Percentiles rank a stretch among this genome's conserved stretches.
phyloP scores from a whole-genome alignment of 2,797 vertebrate species.

The Setipinna tenuifilis region DNA sequence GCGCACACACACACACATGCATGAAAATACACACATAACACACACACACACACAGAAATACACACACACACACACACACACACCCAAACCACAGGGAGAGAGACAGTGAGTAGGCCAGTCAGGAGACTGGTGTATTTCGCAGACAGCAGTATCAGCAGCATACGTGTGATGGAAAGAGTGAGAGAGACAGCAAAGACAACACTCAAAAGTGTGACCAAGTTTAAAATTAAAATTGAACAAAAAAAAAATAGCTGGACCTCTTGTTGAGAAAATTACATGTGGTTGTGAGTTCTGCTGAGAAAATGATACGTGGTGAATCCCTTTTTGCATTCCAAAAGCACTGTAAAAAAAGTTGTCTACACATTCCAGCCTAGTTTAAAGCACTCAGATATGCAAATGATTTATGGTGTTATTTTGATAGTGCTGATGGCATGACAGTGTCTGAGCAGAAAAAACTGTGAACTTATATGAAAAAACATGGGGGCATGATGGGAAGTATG shows the following conservation, averaged over 20 bases:
- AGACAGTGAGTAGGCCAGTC: not conserved
- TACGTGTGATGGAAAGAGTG: not conserved
- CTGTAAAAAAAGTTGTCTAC: not conserved
- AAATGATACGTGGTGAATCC: not conserved
- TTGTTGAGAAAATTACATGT: not conserved
- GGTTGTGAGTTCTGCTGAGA: not conserved
- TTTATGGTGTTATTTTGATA: not conserved
- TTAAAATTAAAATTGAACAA: not conserved
- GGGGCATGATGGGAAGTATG: not conserved
- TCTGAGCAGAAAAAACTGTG: not conserved
- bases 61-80: constrained; percentile 16
- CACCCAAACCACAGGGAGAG: not conserved
- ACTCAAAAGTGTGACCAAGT: not conserved
- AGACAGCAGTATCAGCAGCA: not conserved
- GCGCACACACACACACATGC: constrained; percentile 9
- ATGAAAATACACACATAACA: not conserved
- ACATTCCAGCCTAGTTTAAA: not conserved
- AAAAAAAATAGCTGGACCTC: not conserved
- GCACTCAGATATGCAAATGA: not conserved
- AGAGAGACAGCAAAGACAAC: not conserved
- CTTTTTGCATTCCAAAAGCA: not conserved
- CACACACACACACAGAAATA: not conserved
- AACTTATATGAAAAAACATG: not conserved
- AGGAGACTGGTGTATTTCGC: not conserved
- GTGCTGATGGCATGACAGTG: not conserved